Evolutionary conservation across 2,113 vertebrate genomes (phyloP).

Genomic region (Ictidomys tridecemlineatus): DNA sequence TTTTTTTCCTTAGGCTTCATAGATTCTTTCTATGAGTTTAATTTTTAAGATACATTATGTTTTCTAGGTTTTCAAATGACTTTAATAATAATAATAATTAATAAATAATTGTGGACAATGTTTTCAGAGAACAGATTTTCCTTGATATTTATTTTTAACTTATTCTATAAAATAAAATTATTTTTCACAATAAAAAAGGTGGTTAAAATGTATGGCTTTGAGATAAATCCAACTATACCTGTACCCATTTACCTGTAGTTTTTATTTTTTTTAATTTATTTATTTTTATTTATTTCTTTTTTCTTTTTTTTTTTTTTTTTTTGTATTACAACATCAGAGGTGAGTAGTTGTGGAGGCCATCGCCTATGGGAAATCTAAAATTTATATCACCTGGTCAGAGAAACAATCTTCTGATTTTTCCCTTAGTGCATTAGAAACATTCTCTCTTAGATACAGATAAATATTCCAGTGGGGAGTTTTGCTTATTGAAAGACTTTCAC

Average conservation of each 20-base stretch:
- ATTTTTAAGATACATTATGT: background rate
- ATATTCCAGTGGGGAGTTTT: background rate
- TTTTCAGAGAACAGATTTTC: background rate
- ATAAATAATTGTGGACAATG: background rate
- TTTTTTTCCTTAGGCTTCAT: background rate
- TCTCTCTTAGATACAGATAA: background rate
- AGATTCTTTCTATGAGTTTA: background rate
- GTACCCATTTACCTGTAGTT: background rate
- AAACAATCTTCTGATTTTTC: background rate
- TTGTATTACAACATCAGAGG: background rate
- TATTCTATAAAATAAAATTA: background rate
- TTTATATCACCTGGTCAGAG: background rate
- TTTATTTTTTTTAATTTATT: background rate
- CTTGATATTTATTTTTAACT: background rate
- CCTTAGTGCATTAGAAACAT: background rate
- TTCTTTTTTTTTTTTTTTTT: background rate
- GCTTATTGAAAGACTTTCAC: background rate
- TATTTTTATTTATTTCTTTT: too few relatives aligned
- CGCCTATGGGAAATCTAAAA: background rate
- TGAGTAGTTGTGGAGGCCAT: too few relatives aligned
- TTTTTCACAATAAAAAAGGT: background rate
- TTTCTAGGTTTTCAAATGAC: background rate
- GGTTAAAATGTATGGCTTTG: background rate
- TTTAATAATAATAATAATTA: too few relatives aligned
- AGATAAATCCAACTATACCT: background rate